Evolutionary conservation across 2,113 vertebrate genomes (phyloP).

Genomic region (Eptesicus fuscus): DNA sequence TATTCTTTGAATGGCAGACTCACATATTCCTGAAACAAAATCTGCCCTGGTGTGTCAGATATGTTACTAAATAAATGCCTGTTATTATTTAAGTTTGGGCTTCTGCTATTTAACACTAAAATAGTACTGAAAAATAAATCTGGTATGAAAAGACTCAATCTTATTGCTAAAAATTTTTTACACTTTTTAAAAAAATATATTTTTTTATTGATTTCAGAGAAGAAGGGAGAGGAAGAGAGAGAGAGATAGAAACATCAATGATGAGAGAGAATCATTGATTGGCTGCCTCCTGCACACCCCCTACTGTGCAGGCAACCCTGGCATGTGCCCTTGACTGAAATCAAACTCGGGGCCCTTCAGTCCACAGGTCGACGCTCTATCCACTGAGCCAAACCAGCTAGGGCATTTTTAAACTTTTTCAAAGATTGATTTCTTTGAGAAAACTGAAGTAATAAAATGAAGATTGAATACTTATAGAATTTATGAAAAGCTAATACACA

Average conservation of each 20-base stretch:
- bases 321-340: no score
- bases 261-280: no score
- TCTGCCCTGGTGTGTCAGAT: background rate
- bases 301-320: no score
- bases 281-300: no score
- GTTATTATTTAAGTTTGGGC: background rate
- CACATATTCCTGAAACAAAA: background rate
- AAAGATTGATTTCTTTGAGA: background rate
- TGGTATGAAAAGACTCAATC: background rate
- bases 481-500: conserved; percentile 1
- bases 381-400: no score
- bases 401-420: background rate
- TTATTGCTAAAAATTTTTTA: background rate
- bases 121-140: background rate
- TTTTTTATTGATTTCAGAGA: no score
- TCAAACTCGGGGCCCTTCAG: no score
- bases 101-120: background rate
- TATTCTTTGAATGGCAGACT: background rate
- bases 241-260: no score
- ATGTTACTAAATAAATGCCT: background rate
- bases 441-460: background rate
- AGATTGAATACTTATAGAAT: background rate
- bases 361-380: no score
- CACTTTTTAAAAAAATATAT: no score
- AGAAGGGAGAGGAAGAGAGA: no score